Percentiles rank a stretch among this genome's conserved stretches.
Conservation (phyloP, 2,113 vertebrate genomes). For the Halichoeres trimaculatus region DNA sequence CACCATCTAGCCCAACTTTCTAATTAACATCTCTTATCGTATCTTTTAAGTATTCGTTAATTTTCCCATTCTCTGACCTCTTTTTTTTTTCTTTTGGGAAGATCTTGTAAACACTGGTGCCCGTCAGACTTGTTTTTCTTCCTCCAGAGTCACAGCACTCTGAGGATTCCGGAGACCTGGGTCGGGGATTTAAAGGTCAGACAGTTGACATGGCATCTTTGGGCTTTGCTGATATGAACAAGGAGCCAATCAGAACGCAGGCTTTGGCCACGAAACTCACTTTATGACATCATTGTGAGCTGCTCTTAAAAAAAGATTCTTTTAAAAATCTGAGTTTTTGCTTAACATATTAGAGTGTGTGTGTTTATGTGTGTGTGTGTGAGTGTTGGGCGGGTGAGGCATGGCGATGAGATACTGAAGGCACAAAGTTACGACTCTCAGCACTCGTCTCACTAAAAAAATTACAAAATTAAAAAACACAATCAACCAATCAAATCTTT, state of each 20-base stretch:
- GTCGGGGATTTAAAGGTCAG: constrained; percentile 11
- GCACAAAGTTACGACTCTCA: constrained; percentile 74
- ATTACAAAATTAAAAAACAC: constrained; percentile 39
- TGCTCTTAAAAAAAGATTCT: too few species aligned
- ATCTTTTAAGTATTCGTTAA: too few species aligned
- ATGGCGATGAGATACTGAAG: constrained; percentile 78
- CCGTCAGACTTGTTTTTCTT: too few species aligned
- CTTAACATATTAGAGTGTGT: too few species aligned
- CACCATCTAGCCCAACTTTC: too few species aligned
- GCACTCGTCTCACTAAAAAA: constrained; percentile 61
- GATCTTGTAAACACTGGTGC: too few species aligned
- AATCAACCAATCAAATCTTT: constrained; percentile 61
- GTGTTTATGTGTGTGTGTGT: constrained; percentile 50
- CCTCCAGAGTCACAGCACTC: neutral
- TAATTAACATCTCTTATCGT: too few species aligned
- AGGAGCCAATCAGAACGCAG: too few species aligned
- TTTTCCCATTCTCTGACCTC: too few species aligned
- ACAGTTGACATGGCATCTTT: constrained; percentile 7
- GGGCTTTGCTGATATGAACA: neutral
- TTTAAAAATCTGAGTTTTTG: too few species aligned
- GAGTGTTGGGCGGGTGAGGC: constrained; percentile 41
- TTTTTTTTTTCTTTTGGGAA: too few species aligned
- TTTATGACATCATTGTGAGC: neutral
- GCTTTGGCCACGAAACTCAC: neutral
- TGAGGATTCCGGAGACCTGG: neutral